Percentiles rank a stretch among this genome's conserved stretches.
These are phyloP conservation scores for Acrocephalus arundinaceus DNA, from an alignment of 2,113 vertebrate species.

Conservation along the genomic window DNA sequence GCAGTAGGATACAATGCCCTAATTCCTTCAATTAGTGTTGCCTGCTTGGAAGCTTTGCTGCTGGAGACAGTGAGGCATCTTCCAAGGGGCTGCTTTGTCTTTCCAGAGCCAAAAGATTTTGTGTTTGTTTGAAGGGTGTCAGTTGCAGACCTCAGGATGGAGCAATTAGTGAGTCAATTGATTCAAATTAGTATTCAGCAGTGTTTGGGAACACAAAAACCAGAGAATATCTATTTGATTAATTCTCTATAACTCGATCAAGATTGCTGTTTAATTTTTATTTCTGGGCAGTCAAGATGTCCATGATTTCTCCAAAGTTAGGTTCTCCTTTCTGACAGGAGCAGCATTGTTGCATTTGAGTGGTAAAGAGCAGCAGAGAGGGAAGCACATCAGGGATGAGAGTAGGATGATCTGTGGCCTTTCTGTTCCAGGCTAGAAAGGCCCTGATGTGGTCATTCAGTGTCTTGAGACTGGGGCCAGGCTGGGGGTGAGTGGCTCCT, in stretches of 20 bases:
- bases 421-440: not conserved
- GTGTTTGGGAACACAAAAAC: not conserved
- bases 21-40: not conserved
- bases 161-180: not conserved
- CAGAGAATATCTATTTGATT: not conserved
- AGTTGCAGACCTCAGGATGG: not conserved
- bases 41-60: not conserved
- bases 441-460: not conserved
- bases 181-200: not conserved
- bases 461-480: not conserved
- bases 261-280: not conserved
- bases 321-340: accelerated
- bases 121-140: not conserved
- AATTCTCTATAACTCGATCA: not conserved
- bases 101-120: not conserved
- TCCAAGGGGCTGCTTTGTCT: not conserved
- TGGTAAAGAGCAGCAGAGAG: not conserved
- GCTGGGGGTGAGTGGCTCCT: not conserved
- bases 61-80: not conserved
- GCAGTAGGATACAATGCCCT: not conserved
- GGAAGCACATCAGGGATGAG: not conserved
- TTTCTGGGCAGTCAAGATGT: not conserved
- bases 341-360: not conserved
- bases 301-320: not conserved
- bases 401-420: not conserved